Evolutionary conservation across 2,797 vertebrate genomes (phyloP).

Genomic region (Esox masquinongy): DNA sequence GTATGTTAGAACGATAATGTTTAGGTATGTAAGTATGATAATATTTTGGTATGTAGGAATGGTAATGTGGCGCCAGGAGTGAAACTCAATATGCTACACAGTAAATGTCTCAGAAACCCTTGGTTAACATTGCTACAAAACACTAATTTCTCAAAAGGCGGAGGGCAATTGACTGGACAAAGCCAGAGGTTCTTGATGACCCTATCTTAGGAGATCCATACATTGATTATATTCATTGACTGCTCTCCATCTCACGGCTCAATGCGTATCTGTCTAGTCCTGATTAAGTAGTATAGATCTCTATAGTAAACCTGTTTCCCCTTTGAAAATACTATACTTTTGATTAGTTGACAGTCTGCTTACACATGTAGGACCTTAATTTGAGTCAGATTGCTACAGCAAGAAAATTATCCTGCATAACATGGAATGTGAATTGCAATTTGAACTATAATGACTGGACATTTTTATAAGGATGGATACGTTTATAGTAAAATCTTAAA

Average conservation of each 20-base stretch:
- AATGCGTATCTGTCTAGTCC: slow-evolving; percentile 40
- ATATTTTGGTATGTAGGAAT: too few species aligned
- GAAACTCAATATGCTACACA: background rate
- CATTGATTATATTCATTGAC: slow-evolving; percentile 66
- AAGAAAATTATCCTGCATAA: too few species aligned
- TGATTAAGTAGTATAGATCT: slow-evolving; percentile 37
- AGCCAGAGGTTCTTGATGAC: slow-evolving; percentile 49
- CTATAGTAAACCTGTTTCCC: slow-evolving; percentile 7
- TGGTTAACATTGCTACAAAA: slow-evolving; percentile 49
- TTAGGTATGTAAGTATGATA: too few species aligned
- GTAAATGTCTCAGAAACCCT: background rate
- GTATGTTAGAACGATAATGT: too few species aligned
- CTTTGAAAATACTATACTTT: background rate
- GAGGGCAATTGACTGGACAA: slow-evolving; percentile 49
- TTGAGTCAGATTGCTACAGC: too few species aligned
- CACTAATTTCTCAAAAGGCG: slow-evolving; percentile 35
- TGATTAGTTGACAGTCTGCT: background rate
- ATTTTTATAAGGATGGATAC: too few species aligned
- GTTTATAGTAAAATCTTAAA: too few species aligned
- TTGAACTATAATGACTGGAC: too few species aligned
- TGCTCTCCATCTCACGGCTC: slow-evolving; percentile 57
- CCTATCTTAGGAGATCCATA: slow-evolving; percentile 56
- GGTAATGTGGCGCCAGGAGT: too few species aligned
- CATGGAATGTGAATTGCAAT: too few species aligned
- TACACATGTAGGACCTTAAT: too few species aligned